Evolutionary conservation across 2,888 invertebrate genomes (phyloP), one percentile per base, ranked within the genome.

Genomic region (Charanyca ferruginea): DNA sequence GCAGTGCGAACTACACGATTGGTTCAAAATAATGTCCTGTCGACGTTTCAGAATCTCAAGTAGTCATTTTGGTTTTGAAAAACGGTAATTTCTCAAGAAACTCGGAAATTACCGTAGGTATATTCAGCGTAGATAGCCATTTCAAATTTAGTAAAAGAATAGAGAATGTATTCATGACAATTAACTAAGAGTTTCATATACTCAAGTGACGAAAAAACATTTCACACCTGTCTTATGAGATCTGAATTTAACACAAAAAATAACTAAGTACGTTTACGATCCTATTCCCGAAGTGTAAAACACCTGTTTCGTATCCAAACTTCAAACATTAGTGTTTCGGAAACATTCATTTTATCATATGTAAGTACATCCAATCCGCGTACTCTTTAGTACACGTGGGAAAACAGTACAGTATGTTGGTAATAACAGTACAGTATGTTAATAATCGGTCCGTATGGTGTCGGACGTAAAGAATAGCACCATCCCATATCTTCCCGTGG

Each of bases 301-400:
- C 77, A 75, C 80, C 68, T 79, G 73, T 65, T 80, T 76, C 55
- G 48, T 80, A 73, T 80, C 68, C 54, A 73, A 74, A 74, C 61
- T 28, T 28, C 28, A 28, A 28, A 28, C 28, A 85, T 85, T 80
- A 83, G 74, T 38, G 52, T 69, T 64, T 66, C 66, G 51, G 55
- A 70, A 73, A 64, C 65, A 76, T 78, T 72, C 52, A 35, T 66
- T 68, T 73, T 75, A 84, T 84, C 71, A 72, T n/a, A n/a, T 28
- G 25, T 25, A 28, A 0, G 7, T 65, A 54, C 48, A 35, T 9
- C 23, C 54, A 35, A 16, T 16, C 5, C 28, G 11, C 6, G 28
- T 38, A 20, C 51, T 62, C 25, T 44, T 74, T 38, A 48, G 70
- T 69, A 61, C 48, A 16, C 23, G 42, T 23, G 6, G 76, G 55